These are phyloP conservation scores for Beaufortia kweichowensis DNA, from an alignment of 2,113 vertebrate species.

Conservation along the genomic window DNA sequence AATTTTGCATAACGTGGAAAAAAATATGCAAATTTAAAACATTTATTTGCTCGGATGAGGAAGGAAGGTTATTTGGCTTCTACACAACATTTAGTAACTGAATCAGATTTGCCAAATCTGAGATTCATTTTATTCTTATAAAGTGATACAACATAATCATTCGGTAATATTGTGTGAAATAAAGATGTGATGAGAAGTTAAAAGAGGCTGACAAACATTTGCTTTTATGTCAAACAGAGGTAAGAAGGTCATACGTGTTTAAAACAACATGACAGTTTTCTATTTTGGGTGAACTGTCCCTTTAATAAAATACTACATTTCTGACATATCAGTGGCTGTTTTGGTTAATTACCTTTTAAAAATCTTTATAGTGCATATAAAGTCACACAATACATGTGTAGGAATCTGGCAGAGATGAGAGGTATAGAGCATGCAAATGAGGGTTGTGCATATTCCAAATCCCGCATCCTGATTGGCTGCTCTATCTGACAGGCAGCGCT, in stretches of 20 bases:
- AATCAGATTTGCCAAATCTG: no score
- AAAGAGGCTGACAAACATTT: no score
- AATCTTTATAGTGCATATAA: neutral
- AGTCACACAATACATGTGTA: neutral
- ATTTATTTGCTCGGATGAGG: conserved; percentile 4
- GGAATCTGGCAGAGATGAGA: conserved; percentile 37
- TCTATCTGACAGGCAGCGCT: conserved; percentile 54
- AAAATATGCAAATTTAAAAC: neutral
- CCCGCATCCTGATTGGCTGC: conserved; percentile 64
- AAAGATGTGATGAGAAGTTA: no score
- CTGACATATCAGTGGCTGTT: no score
- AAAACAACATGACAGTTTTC: neutral
- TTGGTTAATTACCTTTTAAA: no score
- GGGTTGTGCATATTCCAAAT: neutral
- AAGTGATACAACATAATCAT: neutral
- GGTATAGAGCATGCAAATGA: conserved; percentile 46
- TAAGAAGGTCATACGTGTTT: neutral
- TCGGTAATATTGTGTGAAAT: neutral
- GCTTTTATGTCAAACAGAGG: neutral
- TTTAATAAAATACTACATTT: no score
- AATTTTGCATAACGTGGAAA: neutral
- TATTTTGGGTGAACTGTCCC: no score
- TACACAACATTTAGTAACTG: no score
- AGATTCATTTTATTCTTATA: no score
- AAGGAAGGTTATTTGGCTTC: neutral